phyloP scores from a whole-genome alignment of 2,113 vertebrate species.

The Phalacrocorax carbo region DNA sequence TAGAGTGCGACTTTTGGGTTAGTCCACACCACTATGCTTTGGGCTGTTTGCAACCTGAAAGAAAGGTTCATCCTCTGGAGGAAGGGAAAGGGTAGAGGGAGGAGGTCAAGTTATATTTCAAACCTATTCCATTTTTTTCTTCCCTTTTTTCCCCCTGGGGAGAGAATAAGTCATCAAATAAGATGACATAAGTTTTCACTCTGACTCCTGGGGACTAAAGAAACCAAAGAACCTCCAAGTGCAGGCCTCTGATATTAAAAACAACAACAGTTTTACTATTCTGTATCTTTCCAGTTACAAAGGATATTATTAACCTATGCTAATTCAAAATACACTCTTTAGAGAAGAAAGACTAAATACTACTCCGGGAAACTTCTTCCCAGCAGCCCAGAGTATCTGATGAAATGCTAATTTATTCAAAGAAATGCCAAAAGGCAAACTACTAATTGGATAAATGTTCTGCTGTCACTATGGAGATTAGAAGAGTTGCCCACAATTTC shows the following conservation, averaged over 20 bases:
- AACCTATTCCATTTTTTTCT: not conserved
- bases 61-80: not conserved
- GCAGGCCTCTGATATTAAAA: not conserved
- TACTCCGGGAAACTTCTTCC: conserved; percentile 5
- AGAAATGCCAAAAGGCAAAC: conserved; percentile 56
- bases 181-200: not conserved
- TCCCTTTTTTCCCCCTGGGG: not conserved
- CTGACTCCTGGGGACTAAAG: not conserved
- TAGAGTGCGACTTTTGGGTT: fast-evolving
- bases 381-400: conserved; percentile 16
- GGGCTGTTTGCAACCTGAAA: not conserved
- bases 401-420: conserved; percentile 59
- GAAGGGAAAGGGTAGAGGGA: not conserved
- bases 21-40: not conserved
- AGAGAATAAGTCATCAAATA: not conserved
- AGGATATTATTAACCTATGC: not conserved
- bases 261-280: not conserved
- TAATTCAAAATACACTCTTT: not conserved
- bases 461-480: conserved; percentile 53
- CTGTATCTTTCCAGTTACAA: not conserved
- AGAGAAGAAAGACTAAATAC: not conserved
- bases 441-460: conserved; percentile 51
- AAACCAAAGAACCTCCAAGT: not conserved
- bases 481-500: conserved; percentile 21
- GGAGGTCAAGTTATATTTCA: not conserved